A percentile compares a stretch with the other conserved stretches of the same genome.
Evolutionary conservation across 2,888 invertebrate genomes (phyloP).

Genomic region (Scaptomyza cyrtandrae): DNA sequence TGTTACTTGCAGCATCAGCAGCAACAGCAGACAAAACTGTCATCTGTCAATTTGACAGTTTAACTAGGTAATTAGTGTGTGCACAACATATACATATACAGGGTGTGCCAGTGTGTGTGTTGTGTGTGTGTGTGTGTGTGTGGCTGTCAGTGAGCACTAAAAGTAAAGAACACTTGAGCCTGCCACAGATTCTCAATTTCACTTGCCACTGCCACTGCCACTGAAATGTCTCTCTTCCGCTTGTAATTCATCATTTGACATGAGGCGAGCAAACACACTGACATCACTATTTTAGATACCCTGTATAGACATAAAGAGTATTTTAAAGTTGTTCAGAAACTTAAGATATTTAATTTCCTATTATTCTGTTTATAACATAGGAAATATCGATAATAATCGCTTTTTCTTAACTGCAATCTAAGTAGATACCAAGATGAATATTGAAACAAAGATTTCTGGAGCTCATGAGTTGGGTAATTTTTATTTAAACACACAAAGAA

Average conservation of each 20-base stretch:
- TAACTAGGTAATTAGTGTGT: slow-evolving; percentile 82
- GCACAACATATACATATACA: slow-evolving; percentile 40
- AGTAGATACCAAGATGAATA: too few species aligned
- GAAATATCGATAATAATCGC: too few species aligned
- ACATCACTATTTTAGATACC: slow-evolving; percentile 7
- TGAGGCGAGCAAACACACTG: slow-evolving; percentile 34
- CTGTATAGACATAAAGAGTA: neutral
- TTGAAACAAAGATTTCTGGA: too few species aligned
- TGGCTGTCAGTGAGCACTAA: slow-evolving; percentile 73
- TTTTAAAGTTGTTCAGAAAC: too few species aligned
- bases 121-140: slow-evolving; percentile 12
- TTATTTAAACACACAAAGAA: too few species aligned
- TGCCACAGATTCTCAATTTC: slow-evolving; percentile 62
- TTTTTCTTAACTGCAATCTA: too few species aligned
- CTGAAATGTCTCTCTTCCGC: slow-evolving; percentile 81
- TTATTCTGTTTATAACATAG: too few species aligned
- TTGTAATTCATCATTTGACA: slow-evolving; percentile 83
- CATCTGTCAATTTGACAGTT: slow-evolving; percentile 83
- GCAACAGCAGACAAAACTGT: slow-evolving; percentile 71
- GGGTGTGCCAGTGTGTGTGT: neutral
- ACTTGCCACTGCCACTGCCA: slow-evolving; percentile 66
- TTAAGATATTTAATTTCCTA: too few species aligned
- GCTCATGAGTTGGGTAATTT: too few species aligned
- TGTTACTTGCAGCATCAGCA: slow-evolving; percentile 61
- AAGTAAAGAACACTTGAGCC: slow-evolving; percentile 71